Conservation (phyloP, 1,140 invertebrate genomes). For the Mylabris phalerata region DNA sequence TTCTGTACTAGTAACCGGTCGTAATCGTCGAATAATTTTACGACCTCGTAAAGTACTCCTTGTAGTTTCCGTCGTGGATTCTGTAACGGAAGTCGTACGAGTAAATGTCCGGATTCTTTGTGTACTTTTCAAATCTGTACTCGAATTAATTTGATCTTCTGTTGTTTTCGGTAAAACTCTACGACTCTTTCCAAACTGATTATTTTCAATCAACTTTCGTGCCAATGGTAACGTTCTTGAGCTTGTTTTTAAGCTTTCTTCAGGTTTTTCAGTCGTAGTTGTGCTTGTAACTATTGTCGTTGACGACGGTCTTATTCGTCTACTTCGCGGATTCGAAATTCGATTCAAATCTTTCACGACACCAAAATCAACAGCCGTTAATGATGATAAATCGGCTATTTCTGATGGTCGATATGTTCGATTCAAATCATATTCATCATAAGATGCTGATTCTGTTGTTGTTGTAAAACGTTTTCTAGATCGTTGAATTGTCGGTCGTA, state of each 20-base stretch:
- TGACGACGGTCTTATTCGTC: constrained; percentile 22
- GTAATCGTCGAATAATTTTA: constrained; percentile 30
- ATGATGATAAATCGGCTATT: constrained; percentile 40
- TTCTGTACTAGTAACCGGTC: constrained; percentile 7
- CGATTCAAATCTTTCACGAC: constrained; percentile 17
- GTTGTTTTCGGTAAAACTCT: constrained; percentile 11
- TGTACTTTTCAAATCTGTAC: constrained; percentile 7
- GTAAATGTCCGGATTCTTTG: constrained; percentile 16
- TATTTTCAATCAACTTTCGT: constrained; percentile 19
- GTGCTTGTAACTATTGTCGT: constrained; percentile 17
- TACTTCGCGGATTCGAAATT: not conserved
- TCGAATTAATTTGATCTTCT: constrained; percentile 22
- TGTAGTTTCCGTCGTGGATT: constrained; percentile 11
- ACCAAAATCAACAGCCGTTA: constrained; percentile 38
- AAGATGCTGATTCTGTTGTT: constrained; percentile 2
- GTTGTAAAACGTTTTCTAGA: constrained; percentile 7
- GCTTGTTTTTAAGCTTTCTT: constrained; percentile 24
- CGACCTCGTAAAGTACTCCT: constrained; percentile 11
- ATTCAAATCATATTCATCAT: constrained; percentile 17
- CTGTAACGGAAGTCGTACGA: constrained; percentile 7
- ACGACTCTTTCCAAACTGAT: constrained; percentile 14
- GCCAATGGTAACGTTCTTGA: constrained; percentile 26
- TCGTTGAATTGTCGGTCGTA: not conserved
- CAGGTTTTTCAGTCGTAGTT: constrained; percentile 34
- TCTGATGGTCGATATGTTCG: constrained; percentile 30